A percentile compares a stretch with the other conserved stretches of the same genome.
phyloP scores from a whole-genome alignment of 2,888 invertebrate genomes.

The Heliconius erato region DNA sequence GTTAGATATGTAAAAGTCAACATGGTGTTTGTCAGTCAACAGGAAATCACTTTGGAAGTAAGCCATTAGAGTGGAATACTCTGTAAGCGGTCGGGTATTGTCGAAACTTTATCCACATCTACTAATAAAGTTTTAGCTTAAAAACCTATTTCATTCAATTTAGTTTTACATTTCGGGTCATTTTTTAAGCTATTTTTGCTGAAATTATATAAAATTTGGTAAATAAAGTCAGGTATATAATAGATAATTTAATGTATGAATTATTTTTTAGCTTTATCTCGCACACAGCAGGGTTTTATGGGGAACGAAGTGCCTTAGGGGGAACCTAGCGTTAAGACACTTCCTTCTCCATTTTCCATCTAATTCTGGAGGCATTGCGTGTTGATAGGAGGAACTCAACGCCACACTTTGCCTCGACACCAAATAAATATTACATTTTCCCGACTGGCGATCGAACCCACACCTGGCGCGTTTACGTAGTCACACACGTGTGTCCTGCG shows the following conservation, averaged over 20 bases:
- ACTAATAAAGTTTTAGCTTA: not conserved
- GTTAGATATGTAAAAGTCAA: not conserved
- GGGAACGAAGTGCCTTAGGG: no score
- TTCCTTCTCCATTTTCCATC: no score
- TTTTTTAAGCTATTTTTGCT: not conserved
- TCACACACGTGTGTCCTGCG: no score
- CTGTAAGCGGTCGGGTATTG: conserved; percentile 51
- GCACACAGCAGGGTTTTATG: no score
- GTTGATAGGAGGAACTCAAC: no score
- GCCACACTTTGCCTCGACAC: no score
- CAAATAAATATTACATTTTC: no score
- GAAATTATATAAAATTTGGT: not conserved
- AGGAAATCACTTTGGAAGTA: conserved; percentile 29
- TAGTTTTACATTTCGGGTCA: not conserved
- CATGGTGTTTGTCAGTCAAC: conserved; percentile 21
- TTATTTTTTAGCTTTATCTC: no score
- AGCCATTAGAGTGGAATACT: conserved; percentile 46
- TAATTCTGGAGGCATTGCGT: no score
- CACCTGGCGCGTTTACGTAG: no score
- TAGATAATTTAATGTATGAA: not conserved
- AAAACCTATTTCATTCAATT: conserved; percentile 1
- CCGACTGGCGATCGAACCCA: no score
- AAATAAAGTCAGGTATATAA: not conserved
- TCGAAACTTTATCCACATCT: conserved; percentile 48
- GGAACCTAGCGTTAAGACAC: no score